phyloP scores from a whole-genome alignment of 2,113 vertebrate species.

The Sapayoa aenigma region DNA sequence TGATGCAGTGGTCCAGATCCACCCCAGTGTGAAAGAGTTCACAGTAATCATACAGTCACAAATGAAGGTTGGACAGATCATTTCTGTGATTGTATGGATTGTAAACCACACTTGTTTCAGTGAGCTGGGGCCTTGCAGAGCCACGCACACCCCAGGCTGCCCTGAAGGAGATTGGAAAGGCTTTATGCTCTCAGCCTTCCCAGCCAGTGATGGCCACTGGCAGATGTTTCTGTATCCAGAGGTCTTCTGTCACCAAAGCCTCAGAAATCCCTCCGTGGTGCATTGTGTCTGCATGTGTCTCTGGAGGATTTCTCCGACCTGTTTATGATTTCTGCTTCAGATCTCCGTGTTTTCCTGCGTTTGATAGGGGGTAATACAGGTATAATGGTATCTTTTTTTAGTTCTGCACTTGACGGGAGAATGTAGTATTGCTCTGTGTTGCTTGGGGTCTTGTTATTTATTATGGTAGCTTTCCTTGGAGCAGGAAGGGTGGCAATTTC shows the following conservation, averaged over 20 bases:
- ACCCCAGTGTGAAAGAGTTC: neutral
- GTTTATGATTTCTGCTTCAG: neutral
- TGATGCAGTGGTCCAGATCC: neutral
- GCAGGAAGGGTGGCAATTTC: neutral
- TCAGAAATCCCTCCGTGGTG: neutral
- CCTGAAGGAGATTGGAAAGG: neutral
- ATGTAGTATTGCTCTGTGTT: neutral
- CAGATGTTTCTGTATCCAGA: neutral
- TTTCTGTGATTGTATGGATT: neutral
- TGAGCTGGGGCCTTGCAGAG: neutral
- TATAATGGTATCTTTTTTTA: neutral
- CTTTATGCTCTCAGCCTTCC: neutral
- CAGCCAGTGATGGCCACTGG: neutral
- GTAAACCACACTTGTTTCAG: neutral
- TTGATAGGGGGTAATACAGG: neutral
- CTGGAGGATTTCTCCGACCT: neutral
- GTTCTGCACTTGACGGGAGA: neutral
- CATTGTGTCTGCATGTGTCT: neutral
- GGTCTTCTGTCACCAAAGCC: neutral
- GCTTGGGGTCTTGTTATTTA: neutral
- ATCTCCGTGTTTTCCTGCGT: neutral
- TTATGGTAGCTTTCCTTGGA: neutral
- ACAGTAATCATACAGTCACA: neutral
- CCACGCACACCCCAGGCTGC: neutral
- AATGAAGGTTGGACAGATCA: neutral